Conservation (phyloP, 1,140 invertebrate species). For the Vanessa tameamea region DNA sequence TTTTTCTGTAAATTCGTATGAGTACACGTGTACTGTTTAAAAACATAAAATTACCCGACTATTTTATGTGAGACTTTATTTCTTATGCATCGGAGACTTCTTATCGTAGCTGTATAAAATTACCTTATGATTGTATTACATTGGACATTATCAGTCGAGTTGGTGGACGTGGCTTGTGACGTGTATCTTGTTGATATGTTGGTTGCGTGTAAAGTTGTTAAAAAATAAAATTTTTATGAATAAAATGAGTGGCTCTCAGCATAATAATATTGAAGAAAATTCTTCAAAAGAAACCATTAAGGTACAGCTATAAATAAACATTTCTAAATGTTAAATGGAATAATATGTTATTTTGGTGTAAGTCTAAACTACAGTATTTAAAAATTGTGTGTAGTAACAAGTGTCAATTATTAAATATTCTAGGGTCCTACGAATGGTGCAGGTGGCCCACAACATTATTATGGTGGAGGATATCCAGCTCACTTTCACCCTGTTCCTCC, state of each 20-base stretch:
- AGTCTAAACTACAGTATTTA: not conserved
- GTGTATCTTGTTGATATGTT: slow-evolving; percentile 44
- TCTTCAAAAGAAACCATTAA: slow-evolving; percentile 39
- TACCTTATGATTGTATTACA: slow-evolving; percentile 44
- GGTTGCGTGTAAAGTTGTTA: slow-evolving; percentile 33
- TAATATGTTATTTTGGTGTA: not conserved
- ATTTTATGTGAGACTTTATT: slow-evolving; percentile 44
- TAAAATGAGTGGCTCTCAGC: slow-evolving; percentile 56
- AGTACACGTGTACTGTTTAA: slow-evolving; percentile 41
- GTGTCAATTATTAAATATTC: slow-evolving; percentile 24
- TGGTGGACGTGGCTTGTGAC: slow-evolving; percentile 69
- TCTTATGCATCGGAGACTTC: slow-evolving; percentile 42
- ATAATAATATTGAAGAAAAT: slow-evolving; percentile 43
- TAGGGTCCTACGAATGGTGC: slow-evolving; percentile 83
- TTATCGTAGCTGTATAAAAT: slow-evolving; percentile 49
- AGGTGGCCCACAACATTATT: slow-evolving; percentile 83
- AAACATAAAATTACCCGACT: slow-evolving; percentile 41
- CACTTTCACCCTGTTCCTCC: slow-evolving; percentile 82
- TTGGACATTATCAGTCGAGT: slow-evolving; percentile 53
- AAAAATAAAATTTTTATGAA: slow-evolving; percentile 36
- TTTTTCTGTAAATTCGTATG: slow-evolving; percentile 50
- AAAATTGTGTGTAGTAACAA: not conserved
- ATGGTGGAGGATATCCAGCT: slow-evolving; percentile 82
- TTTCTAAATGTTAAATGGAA: not conserved
- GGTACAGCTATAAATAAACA: slow-evolving; percentile 22